Conservation (phyloP, 2,888 invertebrate genomes). For the Calliscelio sp. region DNA sequence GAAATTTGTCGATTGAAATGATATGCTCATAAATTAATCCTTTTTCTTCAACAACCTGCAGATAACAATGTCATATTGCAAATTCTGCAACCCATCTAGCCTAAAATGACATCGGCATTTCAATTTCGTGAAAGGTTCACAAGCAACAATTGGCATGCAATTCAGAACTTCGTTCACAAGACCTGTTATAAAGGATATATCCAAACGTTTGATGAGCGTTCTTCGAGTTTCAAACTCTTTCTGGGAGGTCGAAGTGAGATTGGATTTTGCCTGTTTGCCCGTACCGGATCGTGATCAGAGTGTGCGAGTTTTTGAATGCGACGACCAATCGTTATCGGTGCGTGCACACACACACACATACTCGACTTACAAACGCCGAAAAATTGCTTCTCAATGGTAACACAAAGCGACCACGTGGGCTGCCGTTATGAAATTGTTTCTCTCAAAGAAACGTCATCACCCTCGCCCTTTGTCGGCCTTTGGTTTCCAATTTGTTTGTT, state of each 20-base stretch:
- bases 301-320: slow-evolving; percentile 73
- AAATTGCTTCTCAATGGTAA: slow-evolving; percentile 71
- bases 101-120: slow-evolving; percentile 68
- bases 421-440: slow-evolving; percentile 46
- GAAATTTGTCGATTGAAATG: too few relatives aligned
- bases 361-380: slow-evolving; percentile 65
- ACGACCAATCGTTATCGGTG: slow-evolving; percentile 63
- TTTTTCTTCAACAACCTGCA: slow-evolving; percentile 2
- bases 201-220: slow-evolving; percentile 73
- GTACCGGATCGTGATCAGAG: slow-evolving; percentile 77
- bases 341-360: too few relatives aligned
- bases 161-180: slow-evolving; percentile 64
- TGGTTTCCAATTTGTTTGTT: slow-evolving; percentile 40
- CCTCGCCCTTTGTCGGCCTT: slow-evolving; percentile 31
- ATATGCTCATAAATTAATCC: too few relatives aligned
- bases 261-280: slow-evolving; percentile 76
- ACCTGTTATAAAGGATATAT: slow-evolving; percentile 73
- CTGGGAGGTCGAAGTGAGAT: slow-evolving; percentile 72
- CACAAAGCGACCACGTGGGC: slow-evolving; percentile 56
- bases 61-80: slow-evolving; percentile 51
- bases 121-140: slow-evolving; percentile 68
- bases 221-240: slow-evolving; percentile 72
- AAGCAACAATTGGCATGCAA: slow-evolving; percentile 73
- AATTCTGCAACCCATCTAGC: slow-evolving; percentile 54
- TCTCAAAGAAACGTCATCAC: slow-evolving; percentile 55